Base-by-base conservation (phyloP, 2,797 vertebrate genomes). In the Melanotaenia trifasciata region DNA sequence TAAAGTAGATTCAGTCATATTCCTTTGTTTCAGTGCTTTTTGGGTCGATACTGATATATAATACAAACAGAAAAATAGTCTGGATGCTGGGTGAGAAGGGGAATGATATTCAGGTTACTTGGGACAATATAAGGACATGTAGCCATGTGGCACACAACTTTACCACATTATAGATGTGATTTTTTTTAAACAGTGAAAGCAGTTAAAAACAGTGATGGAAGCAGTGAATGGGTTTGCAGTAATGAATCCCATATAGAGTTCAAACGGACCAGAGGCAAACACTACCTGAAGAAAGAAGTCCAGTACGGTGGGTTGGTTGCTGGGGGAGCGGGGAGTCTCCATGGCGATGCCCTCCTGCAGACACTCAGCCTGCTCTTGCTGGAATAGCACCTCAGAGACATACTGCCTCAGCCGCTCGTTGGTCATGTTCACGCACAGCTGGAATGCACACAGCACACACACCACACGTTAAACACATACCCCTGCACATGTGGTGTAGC, bases 371-470 rank as follows among this genome's bases (percentile, higher is more conserved):
- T 96, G 96, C 89, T 98, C 97, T 80, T 97, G 96, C 72, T 96
- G 95, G 90, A 98, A 99, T 77, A 99, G 96, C 84, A 97, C 95
- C 88, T 97, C 96, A n/a, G 93, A 94, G 92, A 96, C 94, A 61
- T 97, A 96, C 86, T 95, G 96, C 87, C 96, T 95, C 75, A 99
- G 94, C 83, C 94, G 96, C 94, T 99, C 97, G 26, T 97, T 98
- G 94, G 96, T 96, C 96, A 99, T 96, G 94, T 99, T 99, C 93
- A 98, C 94, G 82, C 97, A 98, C 67, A 99, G 94, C 98, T 99
- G 91, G 75, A 90, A 90, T 53, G 76, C 63, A 90, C 72, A 89
- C 64, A 64, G 78, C 47, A 84, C 74, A 73, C 54, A 66, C 56
- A 74, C 63, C 58, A 69, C 45, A 24, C 20, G 69, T 51, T 80